Evolutionary conservation across 1,140 invertebrate species (phyloP).

Genomic region (Calephelis nemesis): DNA sequence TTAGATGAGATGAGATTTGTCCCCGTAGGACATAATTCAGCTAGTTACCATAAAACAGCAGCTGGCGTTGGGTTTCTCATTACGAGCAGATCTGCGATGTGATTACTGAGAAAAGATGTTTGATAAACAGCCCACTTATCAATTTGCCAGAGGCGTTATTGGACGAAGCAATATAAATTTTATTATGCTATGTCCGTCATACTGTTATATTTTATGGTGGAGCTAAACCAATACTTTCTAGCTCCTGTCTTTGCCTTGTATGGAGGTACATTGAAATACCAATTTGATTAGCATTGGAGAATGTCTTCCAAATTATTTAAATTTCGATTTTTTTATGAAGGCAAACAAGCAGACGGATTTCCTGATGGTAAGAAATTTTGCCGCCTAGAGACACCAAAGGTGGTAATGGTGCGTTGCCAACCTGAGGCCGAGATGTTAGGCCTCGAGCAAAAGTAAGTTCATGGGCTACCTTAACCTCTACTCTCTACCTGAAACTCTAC

Average conservation of each 20-base stretch:
- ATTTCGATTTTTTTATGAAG: too few relatives aligned
- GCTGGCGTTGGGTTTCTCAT: conserved; percentile 51
- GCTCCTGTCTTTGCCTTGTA: conserved; percentile 24
- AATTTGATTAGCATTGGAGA: background rate
- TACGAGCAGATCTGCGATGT: conserved; percentile 48
- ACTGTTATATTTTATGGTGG: conserved; percentile 34
- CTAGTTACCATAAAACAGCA: conserved; percentile 60
- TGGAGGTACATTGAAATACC: background rate
- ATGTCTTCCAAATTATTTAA: background rate
- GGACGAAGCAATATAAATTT: conserved; percentile 50
- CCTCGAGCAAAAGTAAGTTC: too few relatives aligned
- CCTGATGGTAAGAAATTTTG: too few relatives aligned
- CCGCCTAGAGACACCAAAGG: too few relatives aligned
- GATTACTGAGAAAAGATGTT: conserved; percentile 68
- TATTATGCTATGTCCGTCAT: conserved; percentile 41
- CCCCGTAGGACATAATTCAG: conserved; percentile 64
- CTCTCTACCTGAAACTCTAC: too few relatives aligned
- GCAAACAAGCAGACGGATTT: too few relatives aligned
- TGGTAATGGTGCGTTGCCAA: too few relatives aligned
- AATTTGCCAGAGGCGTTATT: conserved; percentile 53
- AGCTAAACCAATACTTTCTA: background rate
- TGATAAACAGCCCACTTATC: conserved; percentile 70
- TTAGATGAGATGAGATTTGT: conserved; percentile 63
- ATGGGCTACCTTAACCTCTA: too few relatives aligned
- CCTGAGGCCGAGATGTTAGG: too few relatives aligned